Evolutionary conservation across 2,113 vertebrate species (phyloP).

Genomic region (Scomber scombrus): DNA sequence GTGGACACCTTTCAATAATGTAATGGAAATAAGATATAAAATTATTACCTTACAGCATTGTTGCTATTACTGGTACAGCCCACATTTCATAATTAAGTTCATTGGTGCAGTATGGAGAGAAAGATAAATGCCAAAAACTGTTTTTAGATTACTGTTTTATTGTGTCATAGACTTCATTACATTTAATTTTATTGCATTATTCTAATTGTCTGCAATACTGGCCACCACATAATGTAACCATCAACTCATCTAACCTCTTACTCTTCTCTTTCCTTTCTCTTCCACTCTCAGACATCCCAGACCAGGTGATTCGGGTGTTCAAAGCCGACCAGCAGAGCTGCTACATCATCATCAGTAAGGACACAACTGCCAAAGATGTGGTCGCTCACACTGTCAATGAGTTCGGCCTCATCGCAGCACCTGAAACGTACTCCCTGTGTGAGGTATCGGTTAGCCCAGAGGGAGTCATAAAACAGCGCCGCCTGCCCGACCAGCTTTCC

Average conservation of each 20-base stretch:
- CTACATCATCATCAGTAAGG: conserved; percentile 98
- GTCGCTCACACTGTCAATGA: conserved; percentile 92
- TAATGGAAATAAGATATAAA: conserved; percentile 11
- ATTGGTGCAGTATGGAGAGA: conserved; percentile 8
- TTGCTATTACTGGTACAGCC: not conserved
- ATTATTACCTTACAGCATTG: not conserved
- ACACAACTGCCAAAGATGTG: conserved; percentile 97
- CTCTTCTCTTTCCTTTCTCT: not conserved
- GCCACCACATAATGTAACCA: not conserved
- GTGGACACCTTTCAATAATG: not conserved
- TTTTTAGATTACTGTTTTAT: not conserved
- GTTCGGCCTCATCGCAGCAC: conserved; percentile 88
- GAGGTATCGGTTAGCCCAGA: conserved; percentile 96
- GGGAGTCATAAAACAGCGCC: conserved; percentile 95
- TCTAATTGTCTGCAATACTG: not conserved
- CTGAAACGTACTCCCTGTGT: conserved; percentile 94
- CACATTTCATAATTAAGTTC: not conserved
- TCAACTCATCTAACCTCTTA: not conserved
- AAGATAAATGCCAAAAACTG: not conserved
- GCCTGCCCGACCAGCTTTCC: conserved; percentile 95
- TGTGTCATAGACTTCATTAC: not conserved
- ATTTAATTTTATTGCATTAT: conserved; percentile 3
- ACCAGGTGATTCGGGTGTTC: conserved; percentile 97
- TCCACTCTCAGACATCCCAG: conserved; percentile 90
- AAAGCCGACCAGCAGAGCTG: conserved; percentile 98